phyloP scores from a whole-genome alignment of 2,113 vertebrate species.

The Hemibagrus wyckioides region DNA sequence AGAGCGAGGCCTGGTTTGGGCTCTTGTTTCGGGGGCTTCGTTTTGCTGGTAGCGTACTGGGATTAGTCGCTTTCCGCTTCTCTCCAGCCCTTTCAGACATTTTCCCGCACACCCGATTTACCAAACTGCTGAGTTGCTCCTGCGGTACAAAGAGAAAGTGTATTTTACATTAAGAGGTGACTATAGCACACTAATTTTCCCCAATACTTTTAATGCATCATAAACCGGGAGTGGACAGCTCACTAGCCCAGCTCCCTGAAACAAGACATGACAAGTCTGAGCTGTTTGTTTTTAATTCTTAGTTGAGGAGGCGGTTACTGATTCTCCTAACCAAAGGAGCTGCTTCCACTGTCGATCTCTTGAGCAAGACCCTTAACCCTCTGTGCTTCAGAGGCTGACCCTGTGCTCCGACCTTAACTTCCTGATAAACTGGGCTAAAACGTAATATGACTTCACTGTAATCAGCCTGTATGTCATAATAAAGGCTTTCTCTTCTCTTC shows the following conservation, averaged over 20 bases:
- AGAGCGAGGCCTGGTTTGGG: conserved; percentile 77
- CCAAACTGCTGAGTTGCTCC: conserved; percentile 86
- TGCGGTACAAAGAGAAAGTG: conserved; percentile 48
- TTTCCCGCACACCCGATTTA: conserved; percentile 86
- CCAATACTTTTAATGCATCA: background rate
- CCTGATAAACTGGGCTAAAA: background rate
- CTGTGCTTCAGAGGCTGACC: background rate
- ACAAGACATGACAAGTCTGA: background rate
- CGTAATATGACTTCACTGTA: background rate
- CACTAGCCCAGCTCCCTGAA: background rate
- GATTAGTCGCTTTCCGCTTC: conserved; percentile 76
- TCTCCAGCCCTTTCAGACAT: conserved; percentile 74
- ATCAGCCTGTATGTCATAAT: background rate
- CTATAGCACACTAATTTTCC: too few species aligned
- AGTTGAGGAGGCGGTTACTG: background rate
- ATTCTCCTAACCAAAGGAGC: too few species aligned
- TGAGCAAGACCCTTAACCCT: background rate
- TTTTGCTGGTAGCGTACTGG: conserved; percentile 79
- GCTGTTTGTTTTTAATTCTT: background rate
- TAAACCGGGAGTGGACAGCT: background rate
- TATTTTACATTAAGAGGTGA: background rate
- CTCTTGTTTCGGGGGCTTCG: conserved; percentile 86
- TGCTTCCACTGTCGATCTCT: background rate
- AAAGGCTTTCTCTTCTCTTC: background rate
- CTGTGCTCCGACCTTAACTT: background rate